Evolutionary conservation across 2,113 vertebrate species (phyloP).

Genomic region (Tenebrosternarchus preto): DNA sequence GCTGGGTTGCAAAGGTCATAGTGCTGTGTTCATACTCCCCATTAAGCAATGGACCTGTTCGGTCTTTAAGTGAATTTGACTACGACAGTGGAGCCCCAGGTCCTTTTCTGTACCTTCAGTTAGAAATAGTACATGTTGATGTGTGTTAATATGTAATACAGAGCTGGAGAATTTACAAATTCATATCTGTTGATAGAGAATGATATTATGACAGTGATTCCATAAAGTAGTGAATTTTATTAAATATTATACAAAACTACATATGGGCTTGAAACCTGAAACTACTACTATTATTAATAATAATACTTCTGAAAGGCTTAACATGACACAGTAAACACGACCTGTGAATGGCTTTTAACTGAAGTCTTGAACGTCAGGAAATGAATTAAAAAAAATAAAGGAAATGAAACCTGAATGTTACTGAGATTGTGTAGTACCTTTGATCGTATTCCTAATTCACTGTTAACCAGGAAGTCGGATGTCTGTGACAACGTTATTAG

Average conservation of each 20-base stretch:
- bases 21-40: background rate
- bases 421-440: no score
- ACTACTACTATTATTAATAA: background rate
- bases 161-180: background rate
- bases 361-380: no score
- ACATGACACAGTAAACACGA: background rate
- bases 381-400: no score
- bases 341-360: no score
- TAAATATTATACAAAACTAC: background rate
- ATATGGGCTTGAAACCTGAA: background rate
- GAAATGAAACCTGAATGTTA: no score
- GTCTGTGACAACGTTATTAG: background rate
- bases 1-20: slow-evolving; percentile 15
- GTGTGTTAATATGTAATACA: background rate
- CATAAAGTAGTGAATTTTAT: no score
- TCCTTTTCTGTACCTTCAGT: background rate
- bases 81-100: slow-evolving; percentile 3
- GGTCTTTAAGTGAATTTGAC: slow-evolving; percentile 32
- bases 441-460: no score
- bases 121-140: background rate
- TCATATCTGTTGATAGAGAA: background rate
- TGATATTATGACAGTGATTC: background rate
- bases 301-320: background rate
- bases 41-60: slow-evolving; percentile 24
- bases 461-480: background rate